A percentile compares a stretch with the other conserved stretches of the same genome.
Conservation (phyloP, 2,888 invertebrate genomes). For the Cephus spinipes region DNA sequence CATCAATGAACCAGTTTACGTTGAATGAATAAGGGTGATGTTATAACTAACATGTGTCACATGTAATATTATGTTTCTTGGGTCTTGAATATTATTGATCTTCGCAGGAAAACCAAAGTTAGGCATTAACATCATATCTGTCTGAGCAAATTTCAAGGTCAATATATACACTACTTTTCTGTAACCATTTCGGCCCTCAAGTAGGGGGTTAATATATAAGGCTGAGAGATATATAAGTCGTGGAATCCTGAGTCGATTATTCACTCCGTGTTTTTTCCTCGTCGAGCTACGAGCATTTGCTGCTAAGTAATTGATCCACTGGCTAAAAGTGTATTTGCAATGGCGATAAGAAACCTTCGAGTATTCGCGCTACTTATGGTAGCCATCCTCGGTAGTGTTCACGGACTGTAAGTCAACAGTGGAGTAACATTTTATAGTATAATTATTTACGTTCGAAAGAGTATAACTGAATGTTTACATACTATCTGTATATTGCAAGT, state of each 20-base stretch:
- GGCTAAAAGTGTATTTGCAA: not conserved
- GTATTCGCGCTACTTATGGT: not conserved
- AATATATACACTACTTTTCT: not conserved
- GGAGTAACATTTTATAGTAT: not conserved
- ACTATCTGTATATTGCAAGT: not conserved
- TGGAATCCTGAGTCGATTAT: not conserved
- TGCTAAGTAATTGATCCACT: not conserved
- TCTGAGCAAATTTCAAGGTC: not conserved
- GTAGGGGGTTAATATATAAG: not conserved
- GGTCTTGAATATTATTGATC: not conserved
- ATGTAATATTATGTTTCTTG: too few relatives aligned
- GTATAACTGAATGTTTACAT: not conserved
- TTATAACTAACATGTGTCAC: too few relatives aligned
- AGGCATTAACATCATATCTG: slow-evolving; percentile 9
- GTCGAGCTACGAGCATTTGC: not conserved
- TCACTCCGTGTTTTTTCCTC: not conserved
- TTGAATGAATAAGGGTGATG: too few relatives aligned
- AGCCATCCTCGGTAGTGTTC: not conserved
- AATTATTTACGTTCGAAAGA: not conserved
- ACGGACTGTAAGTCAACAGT: not conserved
- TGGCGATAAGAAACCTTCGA: not conserved
- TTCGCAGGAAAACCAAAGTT: slow-evolving; percentile 7
- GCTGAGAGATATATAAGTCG: not conserved
- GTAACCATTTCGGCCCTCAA: not conserved
- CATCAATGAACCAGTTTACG: too few relatives aligned